Evolutionary conservation across 2,888 invertebrate species (phyloP).

Genomic region (Mythimna loreyi): DNA sequence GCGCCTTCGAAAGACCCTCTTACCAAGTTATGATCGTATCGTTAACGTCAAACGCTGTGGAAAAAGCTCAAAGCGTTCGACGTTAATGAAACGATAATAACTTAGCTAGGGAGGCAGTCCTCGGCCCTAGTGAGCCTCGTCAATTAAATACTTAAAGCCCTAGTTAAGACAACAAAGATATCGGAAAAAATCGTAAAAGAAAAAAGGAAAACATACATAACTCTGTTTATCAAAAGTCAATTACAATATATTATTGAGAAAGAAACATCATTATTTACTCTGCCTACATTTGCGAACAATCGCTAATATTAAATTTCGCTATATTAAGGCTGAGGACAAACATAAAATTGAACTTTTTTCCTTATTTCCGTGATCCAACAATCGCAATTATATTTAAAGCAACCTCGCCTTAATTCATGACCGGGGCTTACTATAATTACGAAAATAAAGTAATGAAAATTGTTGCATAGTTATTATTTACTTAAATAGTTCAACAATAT

Average conservation of each 20-base stretch:
- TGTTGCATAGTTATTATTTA: conserved; percentile 3
- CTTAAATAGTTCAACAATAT: conserved; percentile 32
- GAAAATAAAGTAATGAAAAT: conserved; percentile 44
- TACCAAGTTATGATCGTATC: no score
- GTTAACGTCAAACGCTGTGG: no score
- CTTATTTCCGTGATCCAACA: conserved; percentile 9
- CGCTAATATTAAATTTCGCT: conserved; percentile 15
- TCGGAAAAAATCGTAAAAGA: neutral
- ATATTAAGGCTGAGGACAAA: conserved; percentile 22
- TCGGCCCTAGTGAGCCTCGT: no score
- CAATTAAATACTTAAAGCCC: neutral
- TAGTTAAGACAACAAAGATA: neutral
- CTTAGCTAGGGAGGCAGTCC: no score
- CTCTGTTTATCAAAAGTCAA: neutral
- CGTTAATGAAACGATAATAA: no score
- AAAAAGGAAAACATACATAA: no score
- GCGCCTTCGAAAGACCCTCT: no score
- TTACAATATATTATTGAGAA: neutral
- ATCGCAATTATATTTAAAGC: conserved; percentile 33
- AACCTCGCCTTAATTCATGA: conserved; percentile 40
- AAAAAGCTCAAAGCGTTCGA: no score
- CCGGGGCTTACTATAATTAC: conserved; percentile 31
- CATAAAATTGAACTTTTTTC: conserved; percentile 11
- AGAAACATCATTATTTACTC: conserved; percentile 8
- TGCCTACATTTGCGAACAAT: neutral